Evolutionary conservation across 2,888 invertebrate species (phyloP).

Genomic region (Rhyacophila evoluta): DNA sequence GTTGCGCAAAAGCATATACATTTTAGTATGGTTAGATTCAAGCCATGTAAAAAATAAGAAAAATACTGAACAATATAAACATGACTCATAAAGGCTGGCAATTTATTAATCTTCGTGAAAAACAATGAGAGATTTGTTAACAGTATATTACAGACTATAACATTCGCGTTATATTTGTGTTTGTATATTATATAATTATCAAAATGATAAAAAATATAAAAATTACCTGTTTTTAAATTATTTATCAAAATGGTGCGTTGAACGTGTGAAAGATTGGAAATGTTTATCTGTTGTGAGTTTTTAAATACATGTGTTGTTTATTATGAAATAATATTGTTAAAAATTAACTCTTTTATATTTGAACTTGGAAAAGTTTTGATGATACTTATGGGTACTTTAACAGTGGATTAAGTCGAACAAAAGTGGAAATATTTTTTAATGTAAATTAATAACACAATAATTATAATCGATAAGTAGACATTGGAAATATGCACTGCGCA

Average conservation of each 20-base stretch:
- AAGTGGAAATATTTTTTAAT: constrained; percentile 7
- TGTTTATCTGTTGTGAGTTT: background rate
- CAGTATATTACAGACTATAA: too few species aligned
- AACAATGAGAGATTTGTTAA: too few species aligned
- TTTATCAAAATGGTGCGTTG: constrained; percentile 13
- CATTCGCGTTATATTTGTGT: too few species aligned
- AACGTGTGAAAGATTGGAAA: background rate
- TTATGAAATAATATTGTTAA: background rate
- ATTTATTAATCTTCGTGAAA: too few species aligned
- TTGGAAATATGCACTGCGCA: background rate
- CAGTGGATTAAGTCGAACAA: background rate
- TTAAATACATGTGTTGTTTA: constrained; percentile 8
- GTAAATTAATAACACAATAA: background rate
- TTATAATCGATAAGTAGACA: background rate
- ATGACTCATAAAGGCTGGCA: too few species aligned
- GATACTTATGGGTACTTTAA: background rate
- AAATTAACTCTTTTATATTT: background rate
- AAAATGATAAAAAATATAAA: background rate
- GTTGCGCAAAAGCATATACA: too few species aligned
- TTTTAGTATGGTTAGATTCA: too few species aligned
- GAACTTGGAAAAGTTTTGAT: background rate
- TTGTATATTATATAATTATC: too few species aligned
- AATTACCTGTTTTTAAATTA: background rate
- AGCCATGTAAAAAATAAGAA: too few species aligned
- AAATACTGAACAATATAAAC: too few species aligned